Evolutionary conservation across 1,140 invertebrate species (phyloP), one percentile per base, ranked within the genome.

Genomic region (Drosophila repleta): DNA sequence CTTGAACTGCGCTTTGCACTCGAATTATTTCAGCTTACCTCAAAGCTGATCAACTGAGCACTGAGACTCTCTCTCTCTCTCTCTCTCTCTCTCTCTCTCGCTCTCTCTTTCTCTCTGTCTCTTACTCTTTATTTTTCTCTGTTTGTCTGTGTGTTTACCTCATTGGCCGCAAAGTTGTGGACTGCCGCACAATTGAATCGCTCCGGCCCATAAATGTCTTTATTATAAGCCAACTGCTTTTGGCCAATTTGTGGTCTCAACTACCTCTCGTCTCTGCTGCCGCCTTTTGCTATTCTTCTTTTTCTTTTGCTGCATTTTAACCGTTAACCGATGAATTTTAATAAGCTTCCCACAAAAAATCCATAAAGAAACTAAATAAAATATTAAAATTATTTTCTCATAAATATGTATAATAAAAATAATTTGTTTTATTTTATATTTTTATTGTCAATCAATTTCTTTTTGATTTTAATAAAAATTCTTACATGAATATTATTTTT

Each of bases 161-260:
- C 32, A 35, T 11, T 70, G 76, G 65, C 74, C 71, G 65, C 64
- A 72, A 63, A 79, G 79, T 77, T 55, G 67, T 83, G 74, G 79
- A 73, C 62, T 68, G 74, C 69, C 78, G 74, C 78, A 81, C 78
- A 81, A 81, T 80, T 80, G 78, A 76, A 76, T 81, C 67, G 66
- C 57, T 39, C 66, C 64, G 74, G 63, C 48, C 66, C 74, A 85
- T 85, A 81, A 85, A 85, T 84, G 82, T 81, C 81, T 87, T 87
- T 76, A 85, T 84, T 84, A 81, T 81, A 66, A 74, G 74, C 53
- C 82, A 74, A 84, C 63, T 83, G 67, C 53, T 63, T 60, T 56
- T 13, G 32, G 64, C 72, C 80, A 84, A 83, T 83, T 83, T 84
- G 49, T 55, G 67, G 62, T 10, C 55, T 11, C 60, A 37, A 74